A percentile compares a stretch with the other conserved stretches of the same genome.
Evolutionary conservation across 2,888 invertebrate genomes (phyloP).

Genomic region (Caenorhabditis sp.): DNA sequence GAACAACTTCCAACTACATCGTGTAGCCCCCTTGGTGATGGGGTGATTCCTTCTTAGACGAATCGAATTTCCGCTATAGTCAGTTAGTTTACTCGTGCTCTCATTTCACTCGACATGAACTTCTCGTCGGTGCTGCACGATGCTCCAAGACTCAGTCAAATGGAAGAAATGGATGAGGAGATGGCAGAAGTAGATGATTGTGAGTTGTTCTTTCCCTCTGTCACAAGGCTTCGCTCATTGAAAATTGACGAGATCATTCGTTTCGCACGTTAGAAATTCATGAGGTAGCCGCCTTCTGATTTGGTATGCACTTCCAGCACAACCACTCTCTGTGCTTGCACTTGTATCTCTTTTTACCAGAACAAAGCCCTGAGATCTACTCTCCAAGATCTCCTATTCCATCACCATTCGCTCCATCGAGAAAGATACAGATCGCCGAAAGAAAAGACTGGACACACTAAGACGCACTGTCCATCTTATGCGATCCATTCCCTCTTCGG

Average conservation of each 20-base stretch:
- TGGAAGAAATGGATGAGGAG: conserved; percentile 38
- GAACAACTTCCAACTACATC: conserved; percentile 30
- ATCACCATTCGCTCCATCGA: conserved; percentile 1
- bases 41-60: conserved; percentile 24
- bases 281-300: background rate
- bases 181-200: conserved; percentile 42
- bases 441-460: conserved; percentile 10
- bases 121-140: conserved; percentile 27
- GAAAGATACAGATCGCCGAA: conserved; percentile 29
- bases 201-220: conserved; percentile 2
- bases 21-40: conserved; percentile 26
- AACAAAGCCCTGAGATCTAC: background rate
- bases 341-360: background rate
- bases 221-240: background rate
- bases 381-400: background rate
- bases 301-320: background rate
- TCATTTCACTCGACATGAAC: conserved; percentile 18
- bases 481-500: conserved; percentile 3
- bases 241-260: background rate
- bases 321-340: background rate
- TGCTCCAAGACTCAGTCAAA: conserved; percentile 23
- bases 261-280: background rate
- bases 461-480: conserved; percentile 23
- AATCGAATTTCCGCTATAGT: conserved; percentile 17
- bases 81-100: conserved; percentile 6